Percentiles rank a stretch among this genome's conserved stretches.
Evolutionary conservation across 2,797 vertebrate genomes (phyloP).

Genomic region (Allobates femoralis): DNA sequence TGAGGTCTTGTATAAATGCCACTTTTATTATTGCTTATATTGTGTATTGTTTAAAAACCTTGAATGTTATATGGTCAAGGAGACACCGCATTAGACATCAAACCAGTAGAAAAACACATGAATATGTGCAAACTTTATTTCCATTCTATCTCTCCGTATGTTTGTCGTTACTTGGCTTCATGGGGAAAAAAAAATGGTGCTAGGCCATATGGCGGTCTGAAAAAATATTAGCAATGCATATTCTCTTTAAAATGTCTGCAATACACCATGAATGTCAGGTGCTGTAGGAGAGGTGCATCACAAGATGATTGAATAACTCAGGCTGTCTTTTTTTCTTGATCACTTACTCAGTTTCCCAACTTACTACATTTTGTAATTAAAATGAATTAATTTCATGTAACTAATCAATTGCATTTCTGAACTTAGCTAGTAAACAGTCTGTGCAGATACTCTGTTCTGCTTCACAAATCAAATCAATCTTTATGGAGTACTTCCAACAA

Average conservation of each 20-base stretch:
- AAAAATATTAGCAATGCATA: neutral
- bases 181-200: too few species aligned
- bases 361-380: neutral
- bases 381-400: neutral
- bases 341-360: neutral
- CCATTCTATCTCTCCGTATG: too few species aligned
- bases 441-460: neutral
- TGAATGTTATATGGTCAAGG: too few species aligned
- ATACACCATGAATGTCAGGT: neutral
- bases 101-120: too few species aligned
- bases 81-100: too few species aligned
- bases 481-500: neutral
- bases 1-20: too few species aligned
- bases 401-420: neutral
- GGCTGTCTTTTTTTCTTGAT: neutral
- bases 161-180: too few species aligned
- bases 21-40: too few species aligned
- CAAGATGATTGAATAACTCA: neutral
- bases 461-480: neutral
- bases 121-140: too few species aligned
- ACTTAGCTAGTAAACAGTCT: neutral
- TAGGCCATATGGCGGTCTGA: too few species aligned
- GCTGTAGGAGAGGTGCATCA: neutral
- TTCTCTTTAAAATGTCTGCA: neutral
- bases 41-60: too few species aligned